Evolutionary conservation across 2,113 vertebrate genomes (phyloP).

Genomic region (Anarhynchus alexandrinus): DNA sequence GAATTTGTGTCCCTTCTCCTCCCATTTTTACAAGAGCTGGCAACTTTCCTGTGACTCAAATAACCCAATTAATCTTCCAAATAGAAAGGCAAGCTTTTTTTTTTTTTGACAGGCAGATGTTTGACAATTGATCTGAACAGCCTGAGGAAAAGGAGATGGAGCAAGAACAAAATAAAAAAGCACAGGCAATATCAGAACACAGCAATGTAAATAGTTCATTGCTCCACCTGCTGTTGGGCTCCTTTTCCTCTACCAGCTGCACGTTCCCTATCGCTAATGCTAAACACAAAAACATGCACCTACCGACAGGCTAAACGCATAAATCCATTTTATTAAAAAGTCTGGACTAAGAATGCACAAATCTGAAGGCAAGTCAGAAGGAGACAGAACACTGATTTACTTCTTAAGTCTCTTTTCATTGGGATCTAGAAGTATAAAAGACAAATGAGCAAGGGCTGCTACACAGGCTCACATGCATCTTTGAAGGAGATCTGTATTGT

Average conservation of each 20-base stretch:
- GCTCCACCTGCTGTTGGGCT: conserved; percentile 52
- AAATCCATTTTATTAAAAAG: background rate
- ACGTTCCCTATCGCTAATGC: accelerated
- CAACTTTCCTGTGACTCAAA: conserved; percentile 22
- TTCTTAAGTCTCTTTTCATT: conserved; percentile 7
- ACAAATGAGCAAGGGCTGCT: background rate
- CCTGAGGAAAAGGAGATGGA: background rate
- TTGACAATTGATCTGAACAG: conserved; percentile 10
- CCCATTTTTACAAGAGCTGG: background rate
- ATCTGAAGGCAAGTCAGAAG: background rate
- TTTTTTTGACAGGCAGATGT: background rate
- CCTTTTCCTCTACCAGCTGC: background rate
- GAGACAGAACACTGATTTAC: background rate
- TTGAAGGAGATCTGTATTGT: conserved; percentile 14
- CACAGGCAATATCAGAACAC: background rate
- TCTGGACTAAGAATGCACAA: background rate
- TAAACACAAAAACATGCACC: background rate
- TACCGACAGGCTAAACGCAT: background rate
- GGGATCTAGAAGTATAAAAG: background rate
- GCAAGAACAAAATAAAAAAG: background rate
- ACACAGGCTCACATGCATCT: background rate
- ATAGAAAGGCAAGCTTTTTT: background rate
- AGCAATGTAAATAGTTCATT: background rate
- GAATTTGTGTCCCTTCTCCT: conserved; percentile 14
- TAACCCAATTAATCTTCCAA: conserved; percentile 39